Percentiles rank a stretch among this genome's conserved stretches.
Conservation (phyloP, 2,797 vertebrate species). For the Clarias platycephalus region DNA sequence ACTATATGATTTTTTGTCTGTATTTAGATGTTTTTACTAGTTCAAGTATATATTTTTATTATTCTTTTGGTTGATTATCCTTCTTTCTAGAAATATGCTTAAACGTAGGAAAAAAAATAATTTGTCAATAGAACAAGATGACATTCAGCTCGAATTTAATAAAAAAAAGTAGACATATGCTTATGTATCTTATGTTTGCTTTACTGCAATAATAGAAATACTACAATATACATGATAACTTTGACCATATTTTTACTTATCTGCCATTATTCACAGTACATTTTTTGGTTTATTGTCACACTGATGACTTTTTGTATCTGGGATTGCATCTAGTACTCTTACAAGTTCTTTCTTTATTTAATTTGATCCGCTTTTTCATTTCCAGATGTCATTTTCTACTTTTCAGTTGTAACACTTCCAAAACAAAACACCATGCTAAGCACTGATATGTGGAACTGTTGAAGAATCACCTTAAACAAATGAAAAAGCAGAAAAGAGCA, state of each 20-base stretch:
- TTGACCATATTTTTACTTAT: neutral
- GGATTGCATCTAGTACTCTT: neutral
- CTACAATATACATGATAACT: neutral
- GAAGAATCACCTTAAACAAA: neutral
- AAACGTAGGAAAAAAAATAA: neutral
- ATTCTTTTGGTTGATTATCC: neutral
- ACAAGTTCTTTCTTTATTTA: neutral
- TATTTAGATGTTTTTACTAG: neutral
- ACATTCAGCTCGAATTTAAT: neutral
- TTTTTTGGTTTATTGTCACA: neutral
- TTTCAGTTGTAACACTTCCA: neutral
- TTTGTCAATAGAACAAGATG: neutral
- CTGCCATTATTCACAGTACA: neutral
- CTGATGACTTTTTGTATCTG: neutral
- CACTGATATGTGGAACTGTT: neutral
- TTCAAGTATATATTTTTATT: neutral
- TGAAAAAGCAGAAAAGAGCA: constrained; percentile 4
- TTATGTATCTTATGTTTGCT: neutral
- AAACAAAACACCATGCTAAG: neutral
- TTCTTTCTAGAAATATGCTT: neutral
- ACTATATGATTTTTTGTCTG: neutral
- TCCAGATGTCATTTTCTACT: neutral
- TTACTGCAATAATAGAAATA: neutral
- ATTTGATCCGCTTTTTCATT: neutral
- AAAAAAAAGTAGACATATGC: neutral